These are phyloP conservation scores for Stegana nigrithorax DNA, from an alignment of 2,888 invertebrate genomes.

Conservation along the genomic window DNA sequence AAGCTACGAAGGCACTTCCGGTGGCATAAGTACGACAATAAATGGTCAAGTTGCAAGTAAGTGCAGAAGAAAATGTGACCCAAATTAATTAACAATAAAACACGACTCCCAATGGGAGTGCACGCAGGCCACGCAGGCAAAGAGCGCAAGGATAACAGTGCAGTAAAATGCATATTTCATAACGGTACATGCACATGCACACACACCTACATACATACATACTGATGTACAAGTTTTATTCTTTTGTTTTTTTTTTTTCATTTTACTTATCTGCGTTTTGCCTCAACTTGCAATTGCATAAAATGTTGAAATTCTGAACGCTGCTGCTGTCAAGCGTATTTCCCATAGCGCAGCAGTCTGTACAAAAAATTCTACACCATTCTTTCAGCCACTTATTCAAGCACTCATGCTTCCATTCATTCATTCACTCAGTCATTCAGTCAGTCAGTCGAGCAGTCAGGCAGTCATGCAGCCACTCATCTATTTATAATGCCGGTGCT, in stretches of 20 bases:
- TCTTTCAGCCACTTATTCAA: too few relatives aligned
- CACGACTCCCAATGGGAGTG: too few relatives aligned
- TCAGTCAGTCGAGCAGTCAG: too few relatives aligned
- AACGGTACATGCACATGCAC: too few relatives aligned
- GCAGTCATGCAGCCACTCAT: not conserved
- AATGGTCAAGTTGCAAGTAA: constrained; percentile 71
- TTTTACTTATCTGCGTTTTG: constrained; percentile 19
- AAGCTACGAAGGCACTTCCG: constrained; percentile 36
- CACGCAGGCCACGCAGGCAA: too few relatives aligned
- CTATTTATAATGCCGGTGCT: constrained; percentile 23
- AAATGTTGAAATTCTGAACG: constrained; percentile 3
- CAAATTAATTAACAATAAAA: not conserved
- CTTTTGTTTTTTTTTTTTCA: constrained; percentile 11
- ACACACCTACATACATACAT: too few relatives aligned
- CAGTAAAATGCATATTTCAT: constrained; percentile 6
- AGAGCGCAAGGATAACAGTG: not conserved
- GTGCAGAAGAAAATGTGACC: constrained; percentile 39
- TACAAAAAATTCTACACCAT: too few relatives aligned
- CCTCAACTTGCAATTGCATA: constrained; percentile 9
- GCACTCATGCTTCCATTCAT: not conserved
- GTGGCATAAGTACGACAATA: constrained; percentile 54
- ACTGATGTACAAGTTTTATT: not conserved
- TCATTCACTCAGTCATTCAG: constrained; percentile 26
- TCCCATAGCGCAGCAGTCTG: too few relatives aligned
- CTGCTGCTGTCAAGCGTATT: too few relatives aligned